A percentile compares a stretch with the other conserved stretches of the same genome.
Conservation (phyloP, 2,797 vertebrate species). For the Meda fulgida region DNA sequence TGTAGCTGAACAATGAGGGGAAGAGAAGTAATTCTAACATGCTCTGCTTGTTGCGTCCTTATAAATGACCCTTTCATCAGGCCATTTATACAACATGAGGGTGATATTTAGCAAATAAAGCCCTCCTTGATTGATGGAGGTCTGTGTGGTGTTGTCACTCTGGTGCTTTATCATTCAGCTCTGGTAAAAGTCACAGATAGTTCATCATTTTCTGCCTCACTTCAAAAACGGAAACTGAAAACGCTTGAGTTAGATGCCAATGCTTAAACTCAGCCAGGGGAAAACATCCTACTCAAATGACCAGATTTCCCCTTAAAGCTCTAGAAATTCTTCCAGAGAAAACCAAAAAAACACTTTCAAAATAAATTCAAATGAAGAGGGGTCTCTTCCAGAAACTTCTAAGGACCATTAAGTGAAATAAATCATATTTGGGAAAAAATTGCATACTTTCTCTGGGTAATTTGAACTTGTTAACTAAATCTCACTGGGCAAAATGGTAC, state of each 20-base stretch:
- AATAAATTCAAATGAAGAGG: conserved; percentile 44
- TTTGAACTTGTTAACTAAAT: conserved; percentile 39
- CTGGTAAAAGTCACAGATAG: conserved; percentile 55
- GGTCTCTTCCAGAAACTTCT: conserved; percentile 31
- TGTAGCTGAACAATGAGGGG: conserved; percentile 58
- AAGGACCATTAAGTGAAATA: conserved; percentile 54
- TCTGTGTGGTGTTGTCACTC: conserved; percentile 64
- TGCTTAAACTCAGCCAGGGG: conserved; percentile 24
- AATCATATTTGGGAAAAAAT: conserved; percentile 46
- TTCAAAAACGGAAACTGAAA: conserved; percentile 56
- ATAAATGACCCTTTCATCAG: conserved; percentile 64
- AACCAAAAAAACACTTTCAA: conserved; percentile 48
- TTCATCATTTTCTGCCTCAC: conserved; percentile 58
- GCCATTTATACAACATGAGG: conserved; percentile 56
- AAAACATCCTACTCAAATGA: conserved; percentile 55
- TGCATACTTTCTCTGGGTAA: conserved; percentile 9
- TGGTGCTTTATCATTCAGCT: conserved; percentile 56
- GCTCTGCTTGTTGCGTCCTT: conserved; percentile 47
- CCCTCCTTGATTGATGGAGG: conserved; percentile 59
- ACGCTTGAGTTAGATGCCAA: conserved; percentile 54
- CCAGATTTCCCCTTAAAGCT: conserved; percentile 49
- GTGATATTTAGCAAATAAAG: conserved; percentile 65
- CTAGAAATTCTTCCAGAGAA: conserved; percentile 44
- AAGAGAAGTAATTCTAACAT: conserved; percentile 53
- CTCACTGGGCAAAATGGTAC: conserved; percentile 14